Percentiles rank a stretch among this genome's conserved stretches.
phyloP scores from a whole-genome alignment of 1,140 invertebrate species.

The Pollicipes pollicipes region DNA sequence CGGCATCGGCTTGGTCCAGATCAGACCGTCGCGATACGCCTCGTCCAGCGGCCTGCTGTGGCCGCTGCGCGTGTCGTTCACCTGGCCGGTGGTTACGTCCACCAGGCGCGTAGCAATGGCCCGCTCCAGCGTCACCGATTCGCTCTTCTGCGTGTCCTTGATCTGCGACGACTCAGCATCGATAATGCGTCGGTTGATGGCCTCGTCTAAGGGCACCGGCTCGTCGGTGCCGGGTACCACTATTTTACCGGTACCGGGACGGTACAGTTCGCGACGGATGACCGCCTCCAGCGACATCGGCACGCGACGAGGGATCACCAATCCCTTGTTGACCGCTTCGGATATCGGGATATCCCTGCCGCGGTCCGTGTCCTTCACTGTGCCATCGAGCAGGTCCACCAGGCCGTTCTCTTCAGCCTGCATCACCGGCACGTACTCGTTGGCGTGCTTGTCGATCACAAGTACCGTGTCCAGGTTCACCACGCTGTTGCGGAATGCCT shows the following conservation, averaged over 20 bases:
- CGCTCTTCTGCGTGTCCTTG: slow-evolving; percentile 49
- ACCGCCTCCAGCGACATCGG: slow-evolving; percentile 57
- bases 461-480: slow-evolving; percentile 18
- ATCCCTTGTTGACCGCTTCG: slow-evolving; percentile 47
- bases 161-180: slow-evolving; percentile 65
- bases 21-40: slow-evolving; percentile 45
- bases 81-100: slow-evolving; percentile 25
- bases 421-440: slow-evolving; percentile 47
- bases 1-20: slow-evolving; percentile 47
- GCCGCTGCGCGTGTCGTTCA: slow-evolving; percentile 30
- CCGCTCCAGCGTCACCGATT: slow-evolving; percentile 32
- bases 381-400: slow-evolving; percentile 50
- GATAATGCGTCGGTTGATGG: slow-evolving; percentile 55
- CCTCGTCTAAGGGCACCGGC: slow-evolving; percentile 48
- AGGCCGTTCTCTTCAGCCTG: slow-evolving; percentile 57
- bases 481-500: slow-evolving; percentile 13
- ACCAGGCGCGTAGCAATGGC: slow-evolving; percentile 27
- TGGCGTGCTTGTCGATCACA: slow-evolving; percentile 35
- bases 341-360: slow-evolving; percentile 45
- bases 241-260: slow-evolving; percentile 47
- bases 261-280: slow-evolving; percentile 49
- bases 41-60: slow-evolving; percentile 44
- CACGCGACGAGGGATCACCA: slow-evolving; percentile 44
- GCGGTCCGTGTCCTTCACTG: slow-evolving; percentile 47
- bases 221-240: slow-evolving; percentile 49